Base-by-base conservation (phyloP, 2,888 invertebrate species). In the Rhyacophila evoluta region DNA sequence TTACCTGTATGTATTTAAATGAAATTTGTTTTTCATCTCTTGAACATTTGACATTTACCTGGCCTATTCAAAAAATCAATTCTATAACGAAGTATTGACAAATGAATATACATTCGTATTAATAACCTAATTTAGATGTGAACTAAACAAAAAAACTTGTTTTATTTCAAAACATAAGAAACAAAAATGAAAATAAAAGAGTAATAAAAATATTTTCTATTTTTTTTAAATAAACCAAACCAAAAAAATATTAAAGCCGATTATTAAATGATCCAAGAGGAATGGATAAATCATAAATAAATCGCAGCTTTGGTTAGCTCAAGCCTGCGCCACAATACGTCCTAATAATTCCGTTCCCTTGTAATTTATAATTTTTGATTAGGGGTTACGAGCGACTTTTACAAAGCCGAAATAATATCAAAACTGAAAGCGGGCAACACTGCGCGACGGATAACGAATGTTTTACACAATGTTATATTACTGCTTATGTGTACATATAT, bases 361-460 rank as follows among this genome's bases (percentile, higher is more conserved):
- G 25, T 55, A 55, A 55, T 55, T 55, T 55, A 55, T 55, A 55
- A 55, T 55, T 55, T 55, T 55, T 55, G 55, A 55, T 55, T 55
- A 10, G 55, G 55, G 55, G 55, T 55, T 55, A 55, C 55, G 12
- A 10, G 8, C 25, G 19, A 25, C 25, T 55, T 8, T 25, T 33
- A 33, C 29, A 33, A 33, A 33, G 29, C 29, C 29, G 55, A 25
- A 55, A 55, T 55, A 55, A 19, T 19, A 25, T n/a, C n/a, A 55
- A 55, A 55, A 10, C 55, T 33, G 25, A 55, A 55, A 19, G 55
- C 55, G 19, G 15, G 55, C 55, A 55, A 55, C 55, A 55, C 19
- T 55, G 15, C 19, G 55, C 19, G 55, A 19, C 55, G 19, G 19
- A 55, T 55, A 55, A 55, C 6, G 8, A 55, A 55, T 55, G 19